phyloP scores from a whole-genome alignment of 2,888 invertebrate genomes.

The Drosophila prolongata region DNA sequence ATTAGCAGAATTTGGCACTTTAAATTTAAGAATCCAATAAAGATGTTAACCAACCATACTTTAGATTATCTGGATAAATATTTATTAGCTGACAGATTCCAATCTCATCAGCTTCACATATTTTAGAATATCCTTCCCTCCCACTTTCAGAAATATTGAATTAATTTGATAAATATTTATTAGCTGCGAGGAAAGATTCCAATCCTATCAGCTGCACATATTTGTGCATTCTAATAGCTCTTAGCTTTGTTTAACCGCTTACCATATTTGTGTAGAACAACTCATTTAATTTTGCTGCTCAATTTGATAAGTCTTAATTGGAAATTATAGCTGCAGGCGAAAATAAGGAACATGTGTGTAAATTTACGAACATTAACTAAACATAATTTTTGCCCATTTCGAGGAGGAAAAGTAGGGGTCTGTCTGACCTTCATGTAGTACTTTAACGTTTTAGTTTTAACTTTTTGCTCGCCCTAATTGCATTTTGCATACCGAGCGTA shows the following conservation, averaged over 20 bases:
- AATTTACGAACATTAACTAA: slow-evolving; percentile 4
- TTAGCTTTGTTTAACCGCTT: slow-evolving; percentile 1
- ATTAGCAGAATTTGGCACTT: neutral
- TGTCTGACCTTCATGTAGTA: neutral
- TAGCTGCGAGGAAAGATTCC: neutral
- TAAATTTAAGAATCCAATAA: no score
- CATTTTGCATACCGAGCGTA: slow-evolving; percentile 27
- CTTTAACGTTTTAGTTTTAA: slow-evolving; percentile 5
- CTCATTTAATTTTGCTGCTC: slow-evolving; percentile 23
- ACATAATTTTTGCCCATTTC: neutral
- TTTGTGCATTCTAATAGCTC: neutral
- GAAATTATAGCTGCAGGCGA: slow-evolving; percentile 16
- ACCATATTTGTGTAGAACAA: slow-evolving; percentile 13
- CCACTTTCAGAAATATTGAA: neutral
- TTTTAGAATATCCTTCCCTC: no score
- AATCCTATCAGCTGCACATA: neutral
- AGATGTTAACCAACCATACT: no score
- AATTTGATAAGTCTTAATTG: slow-evolving; percentile 21
- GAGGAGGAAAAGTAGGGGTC: no score
- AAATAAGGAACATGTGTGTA: neutral
- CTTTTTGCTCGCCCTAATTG: slow-evolving; percentile 31
- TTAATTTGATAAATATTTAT: neutral
- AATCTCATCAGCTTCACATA: neutral
- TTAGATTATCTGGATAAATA: neutral
- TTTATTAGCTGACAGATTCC: neutral